Evolutionary conservation across 2,113 vertebrate species (phyloP), one percentile per base, ranked within the genome.

Genomic region (Motacilla alba): DNA sequence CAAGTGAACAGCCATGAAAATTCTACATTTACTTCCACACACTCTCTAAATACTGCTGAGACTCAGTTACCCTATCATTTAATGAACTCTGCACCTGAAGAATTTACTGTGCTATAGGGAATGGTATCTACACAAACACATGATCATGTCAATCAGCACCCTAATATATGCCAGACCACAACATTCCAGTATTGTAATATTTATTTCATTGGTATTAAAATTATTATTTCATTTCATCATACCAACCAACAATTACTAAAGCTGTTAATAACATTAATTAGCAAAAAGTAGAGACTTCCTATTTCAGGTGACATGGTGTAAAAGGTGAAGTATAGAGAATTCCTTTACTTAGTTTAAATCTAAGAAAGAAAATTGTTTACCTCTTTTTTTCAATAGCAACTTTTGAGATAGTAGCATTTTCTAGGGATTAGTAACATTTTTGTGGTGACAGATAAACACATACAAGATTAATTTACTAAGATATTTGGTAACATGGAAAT

Each of bases 211-310:
- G 74, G 30, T 30, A 26, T 26, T 50, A 23, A 50, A 58, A 67
- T 13, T 49, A 50, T 67, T 43, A 37, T 76, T 97, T 93, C 64
- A 89, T 95, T 74, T 83, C 68, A 82, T 81, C 37, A n/a, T 68
- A 93, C 91, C 78, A 89, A 69, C 35, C 78, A 87, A 75, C 44
- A 73, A 60, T 62, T 87, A 84, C 63, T 92, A 74, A 92, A 96
- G 56, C 70, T 90, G 33, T 85, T 97, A 92, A 97, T 96, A 96
- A 88, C 49, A 75, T 87, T 73, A 97, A 94, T 92, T 79, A 95
- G 86, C 31, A 94, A 87, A 83, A 95, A 64, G n/a, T 75, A 41
- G 82, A 96, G 56, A 94, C 49, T 41, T 77, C 49, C 75, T 91
- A 44, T 96, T 90, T 93, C 83, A 74, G 39, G 64, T 30, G 19